A percentile compares a stretch with the other conserved stretches of the same genome.
Conservation (phyloP, 2,113 vertebrate species). For the Spea bombifrons region DNA sequence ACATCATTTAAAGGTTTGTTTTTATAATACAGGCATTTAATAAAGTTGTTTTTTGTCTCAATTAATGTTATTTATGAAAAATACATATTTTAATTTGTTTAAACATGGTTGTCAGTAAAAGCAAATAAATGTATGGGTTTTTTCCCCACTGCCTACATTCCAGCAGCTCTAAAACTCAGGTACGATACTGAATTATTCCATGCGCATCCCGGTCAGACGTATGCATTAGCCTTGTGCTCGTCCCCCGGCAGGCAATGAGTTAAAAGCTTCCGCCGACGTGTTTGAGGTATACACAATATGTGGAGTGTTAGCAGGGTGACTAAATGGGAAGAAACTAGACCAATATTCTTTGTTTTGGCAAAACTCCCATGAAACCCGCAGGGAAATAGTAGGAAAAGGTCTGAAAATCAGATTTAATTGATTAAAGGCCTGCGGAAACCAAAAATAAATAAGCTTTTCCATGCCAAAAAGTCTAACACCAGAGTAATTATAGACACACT, state of each 20-base stretch:
- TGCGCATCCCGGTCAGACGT: too few relatives aligned
- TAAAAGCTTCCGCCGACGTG: background rate
- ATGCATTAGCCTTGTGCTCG: background rate
- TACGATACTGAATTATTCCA: too few relatives aligned
- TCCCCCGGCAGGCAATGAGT: background rate
- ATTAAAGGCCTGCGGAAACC: constrained; percentile 30
- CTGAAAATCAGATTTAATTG: constrained; percentile 40
- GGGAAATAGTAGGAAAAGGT: constrained; percentile 27
- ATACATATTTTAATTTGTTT: too few relatives aligned
- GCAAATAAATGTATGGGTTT: too few relatives aligned
- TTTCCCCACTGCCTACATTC: too few relatives aligned
- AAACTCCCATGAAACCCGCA: constrained; percentile 22
- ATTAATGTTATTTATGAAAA: too few relatives aligned
- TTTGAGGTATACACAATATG: background rate
- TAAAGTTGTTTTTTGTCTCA: too few relatives aligned
- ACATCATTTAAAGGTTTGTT: too few relatives aligned
- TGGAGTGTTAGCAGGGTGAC: background rate
- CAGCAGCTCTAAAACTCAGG: too few relatives aligned
- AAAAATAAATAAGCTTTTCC: constrained; percentile 33
- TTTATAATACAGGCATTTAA: too few relatives aligned
- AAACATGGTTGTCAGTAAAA: too few relatives aligned
- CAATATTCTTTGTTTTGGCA: constrained; percentile 33
- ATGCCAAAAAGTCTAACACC: constrained; percentile 28
- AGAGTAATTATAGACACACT: constrained; percentile 8
- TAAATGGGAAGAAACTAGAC: constrained; percentile 13